A percentile compares a stretch with the other conserved stretches of the same genome.
These are phyloP conservation scores for Chymomyza costata DNA, from an alignment of 1,140 invertebrate genomes.

Conservation along the genomic window DNA sequence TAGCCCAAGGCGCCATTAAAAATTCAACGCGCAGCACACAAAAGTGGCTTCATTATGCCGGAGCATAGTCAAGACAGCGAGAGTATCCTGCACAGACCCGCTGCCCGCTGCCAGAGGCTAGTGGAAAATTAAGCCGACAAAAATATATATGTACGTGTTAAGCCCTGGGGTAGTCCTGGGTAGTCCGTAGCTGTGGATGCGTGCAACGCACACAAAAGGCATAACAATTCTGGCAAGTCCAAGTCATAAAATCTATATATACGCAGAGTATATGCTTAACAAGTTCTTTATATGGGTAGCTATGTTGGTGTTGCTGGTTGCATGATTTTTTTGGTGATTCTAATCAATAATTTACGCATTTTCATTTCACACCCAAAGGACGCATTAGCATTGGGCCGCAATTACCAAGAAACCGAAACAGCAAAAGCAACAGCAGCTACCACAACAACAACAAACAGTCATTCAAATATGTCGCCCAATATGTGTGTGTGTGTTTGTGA, in stretches of 20 bases:
- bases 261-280: neutral
- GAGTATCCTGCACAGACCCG: slow-evolving; percentile 2
- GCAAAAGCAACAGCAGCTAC: no score
- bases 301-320: slow-evolving; percentile 29
- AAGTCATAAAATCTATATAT: slow-evolving; percentile 57
- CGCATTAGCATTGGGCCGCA: slow-evolving; percentile 64
- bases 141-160: neutral
- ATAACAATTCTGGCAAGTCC: slow-evolving; percentile 49
- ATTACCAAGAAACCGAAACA: slow-evolving; percentile 58
- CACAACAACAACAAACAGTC: slow-evolving; percentile 36
- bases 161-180: no score
- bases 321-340: slow-evolving; percentile 57
- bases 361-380: slow-evolving; percentile 62
- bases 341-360: slow-evolving; percentile 74
- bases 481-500: slow-evolving; percentile 13
- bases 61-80: no score
- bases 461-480: slow-evolving; percentile 48
- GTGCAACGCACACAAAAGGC: slow-evolving; percentile 49
- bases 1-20: slow-evolving; percentile 50
- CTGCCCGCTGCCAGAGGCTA: slow-evolving; percentile 27
- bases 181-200: no score
- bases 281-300: neutral
- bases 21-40: slow-evolving; percentile 51
- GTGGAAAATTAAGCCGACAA: slow-evolving; percentile 12
- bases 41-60: slow-evolving; percentile 68